Percentiles rank a stretch among this genome's conserved stretches.
Evolutionary conservation across 2,797 vertebrate species (phyloP).

Genomic region (Karalla daura): DNA sequence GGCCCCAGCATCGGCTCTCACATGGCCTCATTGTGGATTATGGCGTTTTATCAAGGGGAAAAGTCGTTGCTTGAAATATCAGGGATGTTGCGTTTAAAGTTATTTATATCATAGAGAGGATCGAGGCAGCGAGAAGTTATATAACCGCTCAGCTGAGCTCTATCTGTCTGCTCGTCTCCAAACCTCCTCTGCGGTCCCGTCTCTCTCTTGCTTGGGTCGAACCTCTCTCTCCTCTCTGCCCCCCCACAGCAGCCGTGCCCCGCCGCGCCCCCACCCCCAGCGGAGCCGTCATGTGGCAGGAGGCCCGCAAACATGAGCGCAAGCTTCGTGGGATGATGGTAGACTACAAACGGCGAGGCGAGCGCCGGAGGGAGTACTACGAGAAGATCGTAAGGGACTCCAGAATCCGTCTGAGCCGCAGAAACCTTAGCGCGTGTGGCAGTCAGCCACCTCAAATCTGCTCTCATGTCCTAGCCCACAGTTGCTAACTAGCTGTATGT

Average conservation of each 20-base stretch:
- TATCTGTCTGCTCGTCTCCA: neutral
- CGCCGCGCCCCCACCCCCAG: constrained; percentile 86
- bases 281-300: constrained; percentile 95
- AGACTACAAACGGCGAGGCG: constrained; percentile 94
- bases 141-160: neutral
- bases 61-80: neutral
- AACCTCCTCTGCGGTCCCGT: too few relatives aligned
- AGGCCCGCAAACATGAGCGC: constrained; percentile 96
- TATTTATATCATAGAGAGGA: neutral
- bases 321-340: constrained; percentile 99
- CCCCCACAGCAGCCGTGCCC: constrained; percentile 83
- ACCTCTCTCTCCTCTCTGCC: neutral
- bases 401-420: neutral
- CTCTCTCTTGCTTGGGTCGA: neutral
- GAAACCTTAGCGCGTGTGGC: neutral
- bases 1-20: neutral
- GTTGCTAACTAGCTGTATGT: too few relatives aligned
- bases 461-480: too few relatives aligned
- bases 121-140: neutral
- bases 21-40: constrained; percentile 1
- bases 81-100: neutral
- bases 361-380: constrained; percentile 93
- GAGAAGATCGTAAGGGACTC: constrained; percentile 91
- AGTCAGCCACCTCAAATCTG: neutral
- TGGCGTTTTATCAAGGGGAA: neutral